These are phyloP conservation scores for Proteles cristata DNA, from an alignment of 2,113 vertebrate species.

Conservation along the genomic window DNA sequence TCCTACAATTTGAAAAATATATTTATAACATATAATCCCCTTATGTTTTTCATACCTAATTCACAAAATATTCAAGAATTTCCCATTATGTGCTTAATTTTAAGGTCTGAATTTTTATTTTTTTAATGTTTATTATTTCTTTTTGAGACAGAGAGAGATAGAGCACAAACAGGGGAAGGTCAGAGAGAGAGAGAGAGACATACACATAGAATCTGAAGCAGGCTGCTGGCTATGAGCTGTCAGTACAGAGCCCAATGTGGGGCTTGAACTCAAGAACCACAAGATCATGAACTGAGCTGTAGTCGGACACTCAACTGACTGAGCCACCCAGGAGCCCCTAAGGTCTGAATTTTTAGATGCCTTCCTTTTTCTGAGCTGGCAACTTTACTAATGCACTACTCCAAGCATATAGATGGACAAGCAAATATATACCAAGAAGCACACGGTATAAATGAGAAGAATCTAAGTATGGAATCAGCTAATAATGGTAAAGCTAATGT, in stretches of 20 bases:
- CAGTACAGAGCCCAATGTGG: no score
- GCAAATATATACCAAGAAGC: background rate
- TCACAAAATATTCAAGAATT: conserved; percentile 28
- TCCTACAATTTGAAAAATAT: conserved; percentile 15
- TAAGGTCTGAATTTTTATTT: background rate
- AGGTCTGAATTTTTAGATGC: background rate
- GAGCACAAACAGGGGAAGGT: no score
- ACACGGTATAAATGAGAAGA: background rate
- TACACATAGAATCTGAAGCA: no score
- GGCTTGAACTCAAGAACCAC: no score
- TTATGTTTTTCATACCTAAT: background rate
- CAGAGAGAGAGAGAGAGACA: no score
- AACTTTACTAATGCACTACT: background rate
- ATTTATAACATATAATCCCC: background rate
- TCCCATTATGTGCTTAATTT: background rate
- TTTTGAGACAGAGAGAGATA: no score
- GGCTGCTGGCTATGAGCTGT: no score
- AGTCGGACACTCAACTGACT: no score
- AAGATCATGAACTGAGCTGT: no score
- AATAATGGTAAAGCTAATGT: background rate
- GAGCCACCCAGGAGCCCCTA: background rate
- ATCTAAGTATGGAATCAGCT: background rate
- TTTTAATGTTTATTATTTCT: no score
- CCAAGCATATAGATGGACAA: background rate
- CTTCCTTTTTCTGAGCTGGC: conserved; percentile 12